Evolutionary conservation across 2,797 vertebrate species (phyloP).

Genomic region (Spinus olivaceus): DNA sequence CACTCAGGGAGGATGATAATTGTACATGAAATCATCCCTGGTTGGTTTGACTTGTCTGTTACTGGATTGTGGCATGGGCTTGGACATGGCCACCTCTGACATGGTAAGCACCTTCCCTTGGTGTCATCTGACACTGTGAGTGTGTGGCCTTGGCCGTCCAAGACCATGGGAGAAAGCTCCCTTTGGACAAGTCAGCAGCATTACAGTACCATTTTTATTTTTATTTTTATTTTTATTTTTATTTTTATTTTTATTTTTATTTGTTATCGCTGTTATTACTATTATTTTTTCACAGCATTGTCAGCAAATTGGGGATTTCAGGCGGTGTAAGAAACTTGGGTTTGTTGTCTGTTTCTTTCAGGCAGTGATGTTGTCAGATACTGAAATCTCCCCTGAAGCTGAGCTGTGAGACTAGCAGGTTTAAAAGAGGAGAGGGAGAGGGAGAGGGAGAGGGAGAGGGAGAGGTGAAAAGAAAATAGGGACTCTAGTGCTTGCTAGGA

Average conservation of each 20-base stretch:
- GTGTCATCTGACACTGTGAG: fast-evolving
- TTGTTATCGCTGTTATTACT: background rate
- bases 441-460: background rate
- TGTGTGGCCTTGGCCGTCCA: fast-evolving
- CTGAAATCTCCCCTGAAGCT: background rate
- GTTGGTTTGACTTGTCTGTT: background rate
- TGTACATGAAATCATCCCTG: background rate
- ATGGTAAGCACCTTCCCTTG: background rate
- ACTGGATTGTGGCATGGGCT: background rate
- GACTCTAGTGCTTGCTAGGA: background rate
- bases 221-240: background rate
- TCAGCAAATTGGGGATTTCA: background rate
- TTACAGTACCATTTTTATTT: background rate
- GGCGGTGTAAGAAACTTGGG: background rate
- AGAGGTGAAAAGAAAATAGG: too few relatives aligned
- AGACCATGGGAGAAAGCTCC: background rate
- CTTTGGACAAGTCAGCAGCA: background rate
- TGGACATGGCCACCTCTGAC: background rate
- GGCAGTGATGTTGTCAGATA: fast-evolving
- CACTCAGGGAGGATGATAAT: background rate
- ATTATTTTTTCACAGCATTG: background rate
- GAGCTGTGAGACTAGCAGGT: background rate
- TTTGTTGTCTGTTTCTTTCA: background rate
- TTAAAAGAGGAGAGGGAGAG: background rate
- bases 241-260: too few relatives aligned